These are phyloP conservation scores for Sphaerophoria taeniata DNA, from an alignment of 2,888 invertebrate species.

Conservation along the genomic window DNA sequence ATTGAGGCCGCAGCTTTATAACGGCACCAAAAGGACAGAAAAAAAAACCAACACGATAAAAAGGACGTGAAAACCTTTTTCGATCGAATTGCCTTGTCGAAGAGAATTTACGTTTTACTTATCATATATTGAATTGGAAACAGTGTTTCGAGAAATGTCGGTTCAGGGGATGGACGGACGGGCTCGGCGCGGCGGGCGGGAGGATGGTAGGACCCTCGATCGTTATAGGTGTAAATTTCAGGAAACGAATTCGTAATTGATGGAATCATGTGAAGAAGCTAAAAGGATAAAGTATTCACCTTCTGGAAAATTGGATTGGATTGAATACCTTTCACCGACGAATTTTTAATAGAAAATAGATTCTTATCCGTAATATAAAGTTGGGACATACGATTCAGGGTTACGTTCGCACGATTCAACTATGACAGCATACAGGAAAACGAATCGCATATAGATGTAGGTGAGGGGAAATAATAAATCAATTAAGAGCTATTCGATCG, in stretches of 20 bases:
- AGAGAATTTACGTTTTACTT: constrained; percentile 74
- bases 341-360: constrained; percentile 64
- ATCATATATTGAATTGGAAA: constrained; percentile 64
- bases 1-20: constrained; percentile 46
- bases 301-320: constrained; percentile 73
- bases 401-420: no score
- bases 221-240: constrained; percentile 68
- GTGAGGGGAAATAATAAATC: no score
- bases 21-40: constrained; percentile 33
- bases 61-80: constrained; percentile 69
- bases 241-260: constrained; percentile 73
- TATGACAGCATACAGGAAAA: no score
- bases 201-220: constrained; percentile 45
- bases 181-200: no score
- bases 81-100: constrained; percentile 73
- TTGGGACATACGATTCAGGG: constrained; percentile 21
- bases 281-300: constrained; percentile 71
- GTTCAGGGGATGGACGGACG: not conserved
- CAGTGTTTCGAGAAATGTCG: constrained; percentile 54
- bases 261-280: constrained; percentile 70
- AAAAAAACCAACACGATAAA: constrained; percentile 42
- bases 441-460: no score
- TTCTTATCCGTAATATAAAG: constrained; percentile 45
- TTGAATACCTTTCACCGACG: constrained; percentile 72
- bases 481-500: no score